A percentile compares a stretch with the other conserved stretches of the same genome.
phyloP scores from a whole-genome alignment of 1,140 invertebrate genomes.

The Nomia melanderi region DNA sequence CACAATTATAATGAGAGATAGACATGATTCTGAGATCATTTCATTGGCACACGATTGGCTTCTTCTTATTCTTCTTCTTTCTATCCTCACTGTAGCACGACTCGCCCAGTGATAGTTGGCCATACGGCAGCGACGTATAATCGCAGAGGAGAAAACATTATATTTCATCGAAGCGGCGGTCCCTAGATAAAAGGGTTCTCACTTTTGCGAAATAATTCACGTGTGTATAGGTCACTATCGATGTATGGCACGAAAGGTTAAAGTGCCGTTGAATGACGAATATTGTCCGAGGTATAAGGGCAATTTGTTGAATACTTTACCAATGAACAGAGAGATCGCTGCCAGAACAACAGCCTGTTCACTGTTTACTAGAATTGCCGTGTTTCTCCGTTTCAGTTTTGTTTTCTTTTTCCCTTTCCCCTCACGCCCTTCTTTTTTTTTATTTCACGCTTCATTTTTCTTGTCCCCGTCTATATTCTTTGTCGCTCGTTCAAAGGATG shows the following conservation, averaged over 20 bases:
- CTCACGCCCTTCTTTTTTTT: too few species aligned
- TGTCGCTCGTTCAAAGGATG: slow-evolving; percentile 42
- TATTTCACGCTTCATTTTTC: slow-evolving; percentile 40
- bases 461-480: slow-evolving; percentile 10
- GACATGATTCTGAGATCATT: too few species aligned
- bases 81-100: too few species aligned
- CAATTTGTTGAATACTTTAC: slow-evolving; percentile 17
- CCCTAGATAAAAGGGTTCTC: neutral
- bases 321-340: neutral
- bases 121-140: neutral
- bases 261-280: neutral
- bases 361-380: slow-evolving; percentile 32
- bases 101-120: too few species aligned
- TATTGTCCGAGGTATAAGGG: neutral
- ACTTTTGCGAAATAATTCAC: neutral
- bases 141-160: too few species aligned
- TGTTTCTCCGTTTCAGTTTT: slow-evolving; percentile 3
- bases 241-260: neutral
- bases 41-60: too few species aligned
- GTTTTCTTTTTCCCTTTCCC: slow-evolving; percentile 16
- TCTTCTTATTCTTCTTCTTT: too few species aligned
- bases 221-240: neutral
- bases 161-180: neutral
- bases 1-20: too few species aligned
- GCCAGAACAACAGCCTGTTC: neutral